Conservation (phyloP, 92 coral and sea anemone genomes). For the Muricea muricata region DNA sequence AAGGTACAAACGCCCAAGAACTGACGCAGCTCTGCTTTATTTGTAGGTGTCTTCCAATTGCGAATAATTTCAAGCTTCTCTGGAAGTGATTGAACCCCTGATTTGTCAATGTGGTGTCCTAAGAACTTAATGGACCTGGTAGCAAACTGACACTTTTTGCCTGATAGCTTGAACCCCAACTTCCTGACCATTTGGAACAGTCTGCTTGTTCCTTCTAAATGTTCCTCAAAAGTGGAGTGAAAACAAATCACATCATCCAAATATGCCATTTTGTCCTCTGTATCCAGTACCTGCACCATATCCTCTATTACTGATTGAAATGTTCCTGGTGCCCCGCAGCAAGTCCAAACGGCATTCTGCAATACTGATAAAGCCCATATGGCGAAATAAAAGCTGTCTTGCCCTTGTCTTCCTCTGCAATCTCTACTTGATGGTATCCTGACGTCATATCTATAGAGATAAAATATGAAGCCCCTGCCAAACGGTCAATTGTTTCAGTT, state of each 20-base stretch:
- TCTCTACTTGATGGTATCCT: no score
- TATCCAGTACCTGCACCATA: slow-evolving; percentile 16
- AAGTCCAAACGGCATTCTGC: no score
- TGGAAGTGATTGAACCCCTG: slow-evolving; percentile 60
- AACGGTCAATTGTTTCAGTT: no score
- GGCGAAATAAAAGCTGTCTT: no score
- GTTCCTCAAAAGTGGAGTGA: slow-evolving; percentile 60
- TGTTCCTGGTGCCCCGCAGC: no score
- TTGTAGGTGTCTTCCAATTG: slow-evolving; percentile 47
- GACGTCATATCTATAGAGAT: neutral
- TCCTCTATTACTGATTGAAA: no score
- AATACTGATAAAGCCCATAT: no score
- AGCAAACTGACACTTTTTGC: slow-evolving; percentile 70
- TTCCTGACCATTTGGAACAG: slow-evolving; percentile 45
- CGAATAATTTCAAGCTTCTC: slow-evolving; percentile 65
- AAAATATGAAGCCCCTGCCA: no score
- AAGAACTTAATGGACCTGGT: slow-evolving; percentile 46
- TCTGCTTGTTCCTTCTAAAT: slow-evolving; percentile 49
- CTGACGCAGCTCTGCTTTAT: slow-evolving; percentile 55
- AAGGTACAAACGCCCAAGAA: slow-evolving; percentile 66
- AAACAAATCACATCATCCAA: slow-evolving; percentile 70
- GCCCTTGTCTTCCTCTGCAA: no score
- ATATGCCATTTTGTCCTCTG: slow-evolving; percentile 65
- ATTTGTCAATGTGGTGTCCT: slow-evolving; percentile 60
- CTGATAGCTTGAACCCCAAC: slow-evolving; percentile 66